These are phyloP conservation scores for Patiria miniata DNA, from an alignment of 35 echinoderm and acorn worm species.

Conservation along the genomic window DNA sequence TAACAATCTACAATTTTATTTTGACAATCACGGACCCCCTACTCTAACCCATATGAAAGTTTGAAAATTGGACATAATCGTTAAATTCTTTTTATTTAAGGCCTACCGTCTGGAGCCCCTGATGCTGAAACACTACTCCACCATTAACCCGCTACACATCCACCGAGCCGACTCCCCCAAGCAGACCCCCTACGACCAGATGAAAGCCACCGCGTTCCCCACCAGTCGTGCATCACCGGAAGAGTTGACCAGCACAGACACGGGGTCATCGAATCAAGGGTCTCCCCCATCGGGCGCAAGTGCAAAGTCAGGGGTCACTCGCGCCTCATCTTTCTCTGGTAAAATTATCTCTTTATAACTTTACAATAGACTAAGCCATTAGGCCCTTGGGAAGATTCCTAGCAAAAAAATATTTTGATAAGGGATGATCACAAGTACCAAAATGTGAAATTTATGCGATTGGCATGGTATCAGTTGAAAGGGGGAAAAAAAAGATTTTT, in stretches of 20 bases:
- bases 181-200: constrained; percentile 62
- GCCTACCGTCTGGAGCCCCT: constrained; percentile 96
- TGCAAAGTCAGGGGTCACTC: background rate
- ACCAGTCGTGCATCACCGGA: constrained; percentile 47
- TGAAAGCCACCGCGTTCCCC: constrained; percentile 63
- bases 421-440: too few relatives aligned
- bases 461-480: too few relatives aligned
- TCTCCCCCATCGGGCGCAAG: constrained; percentile 26
- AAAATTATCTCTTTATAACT: background rate
- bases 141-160: constrained; percentile 68
- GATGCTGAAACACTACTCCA: constrained; percentile 88
- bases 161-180: constrained; percentile 48
- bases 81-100: constrained; percentile 16
- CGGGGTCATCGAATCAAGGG: background rate
- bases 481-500: too few relatives aligned
- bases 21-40: too few relatives aligned
- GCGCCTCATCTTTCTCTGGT: background rate
- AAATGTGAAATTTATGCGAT: too few relatives aligned
- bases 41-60: too few relatives aligned
- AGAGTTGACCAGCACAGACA: constrained; percentile 61
- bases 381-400: too few relatives aligned
- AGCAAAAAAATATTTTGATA: too few relatives aligned
- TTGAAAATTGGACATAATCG: too few relatives aligned
- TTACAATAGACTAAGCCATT: too few relatives aligned
- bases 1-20: too few relatives aligned